A percentile compares a stretch with the other conserved stretches of the same genome.
These are phyloP conservation scores for Caenorhabditis elegans DNA, from an alignment of 1,140 invertebrate species.

Conservation along the genomic window WBcel235 BX284604.4:12999001-12999500, in stretches of 20 bases:
- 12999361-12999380: not conserved
- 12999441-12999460: not conserved
- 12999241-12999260: slow-evolving; percentile 27
- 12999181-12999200: not conserved
- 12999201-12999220: not conserved
- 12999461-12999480: not conserved
- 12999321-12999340: not conserved
- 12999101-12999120: not conserved
- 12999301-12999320: not conserved
- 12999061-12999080: slow-evolving; percentile 28
- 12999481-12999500: too few relatives aligned
- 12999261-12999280: not conserved
- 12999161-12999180: slow-evolving; percentile 23
- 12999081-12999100: slow-evolving; percentile 28
- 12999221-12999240: slow-evolving; percentile 31
- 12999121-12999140: not conserved
- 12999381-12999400: slow-evolving; percentile 23
- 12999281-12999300: not conserved
- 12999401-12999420: slow-evolving; percentile 11
- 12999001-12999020: not conserved
- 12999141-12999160: not conserved
- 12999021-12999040: slow-evolving; percentile 8
- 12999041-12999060: slow-evolving; percentile 17
- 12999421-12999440: slow-evolving; percentile 17
- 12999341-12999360: slow-evolving; percentile 24